phyloP scores from a whole-genome alignment of 92 coral and sea anemone genomes.

The Phenganax subtilis region DNA sequence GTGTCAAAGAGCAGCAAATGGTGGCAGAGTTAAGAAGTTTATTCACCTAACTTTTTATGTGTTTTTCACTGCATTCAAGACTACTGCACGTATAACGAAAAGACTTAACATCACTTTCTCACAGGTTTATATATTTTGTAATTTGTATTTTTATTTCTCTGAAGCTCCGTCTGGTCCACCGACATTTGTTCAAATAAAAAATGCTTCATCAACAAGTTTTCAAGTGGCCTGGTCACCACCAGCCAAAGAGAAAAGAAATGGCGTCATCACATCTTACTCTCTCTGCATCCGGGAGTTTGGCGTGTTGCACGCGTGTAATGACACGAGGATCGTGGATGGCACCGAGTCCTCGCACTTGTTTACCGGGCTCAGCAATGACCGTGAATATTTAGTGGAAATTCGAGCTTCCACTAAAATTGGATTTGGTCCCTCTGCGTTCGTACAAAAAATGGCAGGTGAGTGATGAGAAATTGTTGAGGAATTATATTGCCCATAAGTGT shows the following conservation, averaged over 20 bases:
- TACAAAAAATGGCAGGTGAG: slow-evolving; percentile 30
- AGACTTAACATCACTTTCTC: too few species aligned
- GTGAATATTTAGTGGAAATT: slow-evolving; percentile 25
- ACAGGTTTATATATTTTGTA: background rate
- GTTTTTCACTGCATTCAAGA: too few species aligned
- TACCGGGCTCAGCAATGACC: slow-evolving; percentile 7
- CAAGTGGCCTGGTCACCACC: slow-evolving; percentile 32
- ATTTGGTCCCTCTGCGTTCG: slow-evolving; percentile 19
- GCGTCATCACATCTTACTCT: slow-evolving; percentile 5
- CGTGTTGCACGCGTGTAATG: slow-evolving; percentile 25
- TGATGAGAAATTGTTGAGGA: background rate
- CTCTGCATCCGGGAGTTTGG: slow-evolving; percentile 24
- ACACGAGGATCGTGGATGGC: slow-evolving; percentile 22
- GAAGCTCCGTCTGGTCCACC: slow-evolving; percentile 30
- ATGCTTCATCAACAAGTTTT: slow-evolving; percentile 13
- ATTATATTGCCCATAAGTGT: background rate
- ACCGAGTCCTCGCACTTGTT: slow-evolving; percentile 1
- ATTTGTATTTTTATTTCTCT: background rate
- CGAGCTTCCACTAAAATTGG: slow-evolving; percentile 32
- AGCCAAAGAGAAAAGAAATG: slow-evolving; percentile 12
- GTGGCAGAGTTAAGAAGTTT: too few species aligned
- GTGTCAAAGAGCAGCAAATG: too few species aligned
- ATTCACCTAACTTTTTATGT: too few species aligned
- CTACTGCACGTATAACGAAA: background rate
- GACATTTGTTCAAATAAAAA: slow-evolving; percentile 10